phyloP scores from a whole-genome alignment of 2,797 vertebrate species.

The Coccyzus lansbergi region DNA sequence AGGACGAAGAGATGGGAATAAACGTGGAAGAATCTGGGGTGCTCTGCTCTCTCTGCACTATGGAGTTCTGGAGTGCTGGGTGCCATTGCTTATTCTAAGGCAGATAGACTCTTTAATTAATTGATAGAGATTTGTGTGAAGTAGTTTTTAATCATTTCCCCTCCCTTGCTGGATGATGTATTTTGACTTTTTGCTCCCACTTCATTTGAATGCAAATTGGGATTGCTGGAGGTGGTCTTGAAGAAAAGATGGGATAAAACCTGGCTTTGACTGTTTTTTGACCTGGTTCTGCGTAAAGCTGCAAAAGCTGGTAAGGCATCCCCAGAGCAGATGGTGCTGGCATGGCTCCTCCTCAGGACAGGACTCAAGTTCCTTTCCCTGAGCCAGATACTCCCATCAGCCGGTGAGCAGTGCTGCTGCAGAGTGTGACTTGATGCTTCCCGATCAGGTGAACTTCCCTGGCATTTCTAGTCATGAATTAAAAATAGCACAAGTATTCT shows the following conservation, averaged over 20 bases:
- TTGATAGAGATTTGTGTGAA: not conserved
- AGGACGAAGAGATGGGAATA: not conserved
- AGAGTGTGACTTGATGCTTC: not conserved
- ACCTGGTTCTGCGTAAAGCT: not conserved
- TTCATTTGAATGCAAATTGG: not conserved
- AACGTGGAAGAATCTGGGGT: not conserved
- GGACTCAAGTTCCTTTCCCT: not conserved
- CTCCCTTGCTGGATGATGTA: not conserved
- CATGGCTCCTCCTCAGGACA: not conserved
- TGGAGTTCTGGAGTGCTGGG: not conserved
- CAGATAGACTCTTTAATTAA: not conserved
- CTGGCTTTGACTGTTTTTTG: not conserved
- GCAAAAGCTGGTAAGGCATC: not conserved
- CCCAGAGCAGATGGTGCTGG: conserved; percentile 60
- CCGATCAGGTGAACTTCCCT: not conserved
- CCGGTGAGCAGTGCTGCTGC: not conserved
- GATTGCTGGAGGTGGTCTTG: not conserved
- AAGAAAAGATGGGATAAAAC: not conserved
- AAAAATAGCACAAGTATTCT: not conserved
- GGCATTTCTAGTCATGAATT: not conserved
- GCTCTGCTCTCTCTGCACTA: not conserved
- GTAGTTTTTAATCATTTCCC: not conserved
- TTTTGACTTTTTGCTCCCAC: not conserved
- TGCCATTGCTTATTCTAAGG: not conserved
- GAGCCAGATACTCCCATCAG: not conserved